A percentile compares a stretch with the other conserved stretches of the same genome.
phyloP scores from a whole-genome alignment of 2,113 vertebrate species.

The Sciurus niger region DNA sequence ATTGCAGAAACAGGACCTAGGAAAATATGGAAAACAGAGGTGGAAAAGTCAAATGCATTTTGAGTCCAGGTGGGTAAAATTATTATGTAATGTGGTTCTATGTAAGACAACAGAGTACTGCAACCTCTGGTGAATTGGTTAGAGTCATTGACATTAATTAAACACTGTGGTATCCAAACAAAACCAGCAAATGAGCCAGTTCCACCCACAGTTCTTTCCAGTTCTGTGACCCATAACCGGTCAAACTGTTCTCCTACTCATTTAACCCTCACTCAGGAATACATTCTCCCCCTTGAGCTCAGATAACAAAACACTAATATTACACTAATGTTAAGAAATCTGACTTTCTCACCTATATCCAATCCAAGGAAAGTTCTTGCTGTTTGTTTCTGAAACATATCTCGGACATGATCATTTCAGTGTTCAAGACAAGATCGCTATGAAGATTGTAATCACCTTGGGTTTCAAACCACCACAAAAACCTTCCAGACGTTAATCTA shows the following conservation, averaged over 20 bases:
- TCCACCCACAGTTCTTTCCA: background rate
- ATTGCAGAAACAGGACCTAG: background rate
- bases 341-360: background rate
- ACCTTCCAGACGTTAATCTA: background rate
- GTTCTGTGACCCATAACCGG: background rate
- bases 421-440: background rate
- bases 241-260: background rate
- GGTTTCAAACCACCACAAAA: background rate
- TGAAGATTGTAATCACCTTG: slow-evolving; percentile 16
- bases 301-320: background rate
- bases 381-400: background rate
- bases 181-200: background rate
- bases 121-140: background rate
- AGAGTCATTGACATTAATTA: slow-evolving; percentile 27
- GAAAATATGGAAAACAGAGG: background rate
- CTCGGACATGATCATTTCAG: background rate
- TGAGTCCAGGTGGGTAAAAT: slow-evolving; percentile 22
- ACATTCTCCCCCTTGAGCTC: background rate
- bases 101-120: background rate
- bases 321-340: background rate
- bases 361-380: background rate
- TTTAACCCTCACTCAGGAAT: background rate
- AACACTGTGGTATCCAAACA: slow-evolving; percentile 1
- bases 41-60: background rate
- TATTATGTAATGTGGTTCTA: background rate